Evolutionary conservation across 2,888 invertebrate genomes (phyloP).

Genomic region (Athalia cordata): DNA sequence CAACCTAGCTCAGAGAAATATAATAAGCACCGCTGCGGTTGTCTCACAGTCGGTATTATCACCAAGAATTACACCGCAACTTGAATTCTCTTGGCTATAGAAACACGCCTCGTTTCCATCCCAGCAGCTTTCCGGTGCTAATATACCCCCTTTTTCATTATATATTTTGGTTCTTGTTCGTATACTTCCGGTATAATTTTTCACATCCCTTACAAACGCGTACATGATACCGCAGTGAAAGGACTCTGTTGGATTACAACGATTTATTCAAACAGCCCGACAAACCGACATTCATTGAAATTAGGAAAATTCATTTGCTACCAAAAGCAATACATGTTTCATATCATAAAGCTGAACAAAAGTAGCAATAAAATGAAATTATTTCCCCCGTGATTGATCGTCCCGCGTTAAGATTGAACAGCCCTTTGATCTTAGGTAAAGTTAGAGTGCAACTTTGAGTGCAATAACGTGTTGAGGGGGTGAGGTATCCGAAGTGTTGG

Average conservation of each 20-base stretch:
- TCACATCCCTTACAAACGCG: conserved; percentile 6
- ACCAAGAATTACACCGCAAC: conserved; percentile 22
- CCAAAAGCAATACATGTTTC: too few species aligned
- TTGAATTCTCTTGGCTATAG: conserved; percentile 10
- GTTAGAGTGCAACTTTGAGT: too few species aligned
- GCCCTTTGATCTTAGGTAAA: too few species aligned
- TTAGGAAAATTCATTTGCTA: too few species aligned
- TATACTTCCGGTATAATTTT: neutral
- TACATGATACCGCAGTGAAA: neutral
- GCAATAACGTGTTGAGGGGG: too few species aligned
- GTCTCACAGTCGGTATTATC: conserved; percentile 26
- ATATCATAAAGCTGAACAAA: too few species aligned
- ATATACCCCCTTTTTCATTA: conserved; percentile 8
- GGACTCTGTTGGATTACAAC: neutral
- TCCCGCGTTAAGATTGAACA: too few species aligned
- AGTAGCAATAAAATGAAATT: too few species aligned
- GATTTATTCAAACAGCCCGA: neutral
- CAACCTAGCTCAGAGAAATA: conserved; percentile 17
- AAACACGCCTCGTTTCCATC: neutral
- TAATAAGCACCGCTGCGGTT: conserved; percentile 20
- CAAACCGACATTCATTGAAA: too few species aligned
- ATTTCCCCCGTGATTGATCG: too few species aligned
- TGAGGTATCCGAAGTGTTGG: too few species aligned
- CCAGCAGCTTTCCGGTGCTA: neutral
- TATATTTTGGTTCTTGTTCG: neutral